These are phyloP conservation scores for Paralichthys olivaceus DNA, from an alignment of 2,113 vertebrate species.

Conservation along the genomic window DNA sequence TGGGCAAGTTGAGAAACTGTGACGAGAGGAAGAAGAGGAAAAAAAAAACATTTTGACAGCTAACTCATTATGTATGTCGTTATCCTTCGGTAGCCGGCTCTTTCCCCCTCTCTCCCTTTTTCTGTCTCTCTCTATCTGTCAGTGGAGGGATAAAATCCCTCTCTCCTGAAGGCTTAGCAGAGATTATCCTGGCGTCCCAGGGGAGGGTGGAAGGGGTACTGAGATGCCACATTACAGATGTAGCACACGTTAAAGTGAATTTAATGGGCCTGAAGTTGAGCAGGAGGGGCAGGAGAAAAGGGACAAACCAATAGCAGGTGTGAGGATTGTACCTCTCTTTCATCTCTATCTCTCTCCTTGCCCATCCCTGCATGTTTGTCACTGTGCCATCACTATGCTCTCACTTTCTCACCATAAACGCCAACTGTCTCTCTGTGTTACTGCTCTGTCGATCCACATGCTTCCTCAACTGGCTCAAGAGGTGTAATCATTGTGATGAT, in stretches of 20 bases:
- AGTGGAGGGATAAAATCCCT: slow-evolving; percentile 68
- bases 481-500: neutral
- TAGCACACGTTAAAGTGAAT: slow-evolving; percentile 77
- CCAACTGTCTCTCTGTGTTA: neutral
- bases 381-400: neutral
- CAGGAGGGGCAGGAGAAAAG: slow-evolving; percentile 18
- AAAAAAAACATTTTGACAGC: slow-evolving; percentile 65
- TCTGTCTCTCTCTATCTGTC: slow-evolving; percentile 71
- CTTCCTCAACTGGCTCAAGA: neutral
- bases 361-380: slow-evolving; percentile 10
- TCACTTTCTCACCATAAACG: neutral
- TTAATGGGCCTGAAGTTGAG: slow-evolving; percentile 71
- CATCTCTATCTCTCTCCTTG: neutral
- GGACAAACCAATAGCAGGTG: slow-evolving; percentile 16
- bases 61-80: slow-evolving; percentile 76
- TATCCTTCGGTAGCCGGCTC: slow-evolving; percentile 68
- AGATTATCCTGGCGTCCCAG: slow-evolving; percentile 72
- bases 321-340: slow-evolving; percentile 12
- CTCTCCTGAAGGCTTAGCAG: slow-evolving; percentile 72
- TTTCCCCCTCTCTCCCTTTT: slow-evolving; percentile 39
- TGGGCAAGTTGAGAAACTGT: slow-evolving; percentile 37
- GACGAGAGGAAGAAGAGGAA: slow-evolving; percentile 25
- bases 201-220: slow-evolving; percentile 65
- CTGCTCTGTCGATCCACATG: neutral
- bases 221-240: slow-evolving; percentile 77